Conservation (phyloP, 2,113 vertebrate species). For the Chionomys nivalis region DNA sequence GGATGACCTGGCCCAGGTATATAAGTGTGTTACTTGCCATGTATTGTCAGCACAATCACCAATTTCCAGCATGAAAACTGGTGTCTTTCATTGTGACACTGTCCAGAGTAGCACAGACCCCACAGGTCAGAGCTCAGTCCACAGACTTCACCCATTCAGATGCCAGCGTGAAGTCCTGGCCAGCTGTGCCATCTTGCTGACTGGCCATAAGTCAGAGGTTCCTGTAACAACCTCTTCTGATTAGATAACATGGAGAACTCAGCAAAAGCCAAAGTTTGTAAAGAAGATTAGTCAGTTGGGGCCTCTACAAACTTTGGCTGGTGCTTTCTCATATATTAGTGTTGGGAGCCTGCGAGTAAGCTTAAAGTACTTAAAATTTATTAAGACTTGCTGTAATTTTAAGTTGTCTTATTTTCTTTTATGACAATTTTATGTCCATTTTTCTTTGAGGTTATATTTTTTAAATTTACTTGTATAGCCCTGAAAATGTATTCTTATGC, state of each 20-base stretch:
- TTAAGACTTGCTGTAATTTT: not conserved
- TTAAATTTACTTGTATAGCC: not conserved
- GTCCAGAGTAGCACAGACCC: not conserved
- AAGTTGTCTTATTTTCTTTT: conserved; percentile 33
- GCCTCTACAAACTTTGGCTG: not conserved
- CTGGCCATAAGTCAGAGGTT: not conserved
- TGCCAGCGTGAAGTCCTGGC: not conserved
- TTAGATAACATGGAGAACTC: not conserved
- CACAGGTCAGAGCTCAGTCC: not conserved
- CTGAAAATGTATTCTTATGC: not conserved
- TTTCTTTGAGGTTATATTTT: not conserved
- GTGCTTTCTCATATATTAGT: not conserved
- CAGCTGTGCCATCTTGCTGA: not conserved
- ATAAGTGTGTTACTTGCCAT: not conserved
- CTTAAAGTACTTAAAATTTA: not conserved
- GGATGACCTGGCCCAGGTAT: not conserved
- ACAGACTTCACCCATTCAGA: not conserved
- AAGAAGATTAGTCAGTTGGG: not conserved
- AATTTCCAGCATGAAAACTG: not conserved
- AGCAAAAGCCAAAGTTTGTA: not conserved
- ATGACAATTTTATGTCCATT: not conserved
- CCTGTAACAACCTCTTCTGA: not conserved
- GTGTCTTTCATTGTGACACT: not conserved
- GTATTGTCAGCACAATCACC: not conserved
- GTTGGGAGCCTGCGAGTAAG: not conserved